These are phyloP conservation scores for Corella eumyota DNA, from an alignment of 23 tunicate species.

Conservation along the genomic window DNA sequence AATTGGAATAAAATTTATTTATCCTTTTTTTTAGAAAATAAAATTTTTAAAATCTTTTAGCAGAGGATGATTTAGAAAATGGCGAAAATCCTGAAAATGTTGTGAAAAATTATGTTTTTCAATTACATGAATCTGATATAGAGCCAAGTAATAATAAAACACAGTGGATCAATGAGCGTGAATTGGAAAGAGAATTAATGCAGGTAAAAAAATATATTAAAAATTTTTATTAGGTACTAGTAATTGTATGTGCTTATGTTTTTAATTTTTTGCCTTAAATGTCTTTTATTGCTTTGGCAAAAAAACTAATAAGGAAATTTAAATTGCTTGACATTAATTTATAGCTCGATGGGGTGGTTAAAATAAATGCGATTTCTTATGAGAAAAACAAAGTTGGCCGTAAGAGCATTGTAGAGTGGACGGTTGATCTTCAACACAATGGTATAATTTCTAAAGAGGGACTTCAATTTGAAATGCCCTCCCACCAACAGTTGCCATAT, in stretches of 20 bases:
- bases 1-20: too few species aligned
- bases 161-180: constrained; percentile 76
- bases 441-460: constrained; percentile 77
- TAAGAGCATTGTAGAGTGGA: constrained; percentile 75
- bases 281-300: too few species aligned
- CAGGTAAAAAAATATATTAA: not conserved
- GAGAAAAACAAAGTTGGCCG: constrained; percentile 37
- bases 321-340: not conserved
- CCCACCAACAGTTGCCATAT: constrained; percentile 66
- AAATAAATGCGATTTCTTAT: constrained; percentile 14
- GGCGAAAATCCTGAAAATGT: not conserved
- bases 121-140: constrained; percentile 61
- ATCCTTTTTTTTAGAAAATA: too few species aligned
- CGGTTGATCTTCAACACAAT: constrained; percentile 19
- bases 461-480: constrained; percentile 30
- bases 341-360: constrained; percentile 37
- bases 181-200: constrained; percentile 54
- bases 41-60: too few species aligned
- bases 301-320: too few species aligned
- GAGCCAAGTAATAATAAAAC: constrained; percentile 48
- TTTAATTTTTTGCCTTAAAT: too few species aligned
- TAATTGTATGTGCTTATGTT: too few species aligned
- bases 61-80: not conserved
- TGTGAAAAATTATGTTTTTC: constrained; percentile 10
- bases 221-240: too few species aligned